Base-by-base conservation (phyloP, 2,797 vertebrate genomes). In the Clamator glandarius region DNA sequence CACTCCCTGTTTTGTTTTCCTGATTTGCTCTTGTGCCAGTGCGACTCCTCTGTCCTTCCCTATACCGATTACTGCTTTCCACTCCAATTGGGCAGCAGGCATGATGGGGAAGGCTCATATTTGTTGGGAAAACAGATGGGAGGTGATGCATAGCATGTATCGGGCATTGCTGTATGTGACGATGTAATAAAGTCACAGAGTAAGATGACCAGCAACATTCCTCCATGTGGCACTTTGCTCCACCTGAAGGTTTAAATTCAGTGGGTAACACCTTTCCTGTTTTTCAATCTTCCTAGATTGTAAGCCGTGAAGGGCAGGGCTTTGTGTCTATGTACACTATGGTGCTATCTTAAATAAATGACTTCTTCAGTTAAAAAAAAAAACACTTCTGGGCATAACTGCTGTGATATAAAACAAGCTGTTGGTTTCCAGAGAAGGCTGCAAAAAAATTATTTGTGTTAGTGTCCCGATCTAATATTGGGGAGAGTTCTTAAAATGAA, bases 101-200 rank as follows among this genome's bases (percentile, higher is more conserved):
- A 15, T 0, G 0, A 9, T 21, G 21, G 12, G 48, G 20, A 67
- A 80, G 20, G 13, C 35, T 39, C 9, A 0, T 12, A 25, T 16
- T 54, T 76, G 6, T 31, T 58, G 42, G 36, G 33, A 80, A 55
- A 83, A 29, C 0, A 11, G 63, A 31, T 18, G 7, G 83, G n/a
- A 67, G 14, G 2, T 70, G 39, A 25, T n/a, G 75, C 10, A 42
- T 13, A 15, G 73, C 59, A 41, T 9, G 0, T 10, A 26, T 1
- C 28, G 19, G 62, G 46, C 36, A 24, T 5, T 6, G 12, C 15
- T 55, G 33, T 17, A 31, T 10, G 19, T 46, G 58, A 33, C 1
- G 5, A 0, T 19, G 63, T 52, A 52, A 46, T 8, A 15, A 63
- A 35, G 18, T 9, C 42, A 79, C 44, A 8, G 42, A 36, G 46